Percentiles rank a stretch among this genome's conserved stretches.
phyloP scores from a whole-genome alignment of 1,140 invertebrate genomes.

The Cyclina sinensis region DNA sequence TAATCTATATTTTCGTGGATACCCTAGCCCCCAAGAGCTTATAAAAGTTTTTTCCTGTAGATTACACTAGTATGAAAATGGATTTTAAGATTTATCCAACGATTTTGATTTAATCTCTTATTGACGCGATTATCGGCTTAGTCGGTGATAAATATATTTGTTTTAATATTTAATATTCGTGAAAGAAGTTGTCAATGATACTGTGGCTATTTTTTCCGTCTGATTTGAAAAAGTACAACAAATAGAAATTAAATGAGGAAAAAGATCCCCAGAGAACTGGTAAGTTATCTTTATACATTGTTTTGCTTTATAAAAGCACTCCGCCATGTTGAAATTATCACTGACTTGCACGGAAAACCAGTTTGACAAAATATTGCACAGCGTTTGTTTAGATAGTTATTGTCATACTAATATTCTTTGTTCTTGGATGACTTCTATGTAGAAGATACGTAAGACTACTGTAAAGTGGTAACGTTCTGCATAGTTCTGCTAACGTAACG shows the following conservation, averaged over 20 bases:
- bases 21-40: slow-evolving; percentile 16
- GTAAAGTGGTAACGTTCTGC: no score
- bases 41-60: background rate
- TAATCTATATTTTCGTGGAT: slow-evolving; percentile 25
- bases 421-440: no score
- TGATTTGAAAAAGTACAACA: background rate
- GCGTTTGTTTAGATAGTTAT: no score
- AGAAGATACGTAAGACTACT: no score
- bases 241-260: slow-evolving; percentile 3
- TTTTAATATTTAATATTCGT: background rate
- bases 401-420: no score
- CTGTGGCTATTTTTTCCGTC: background rate
- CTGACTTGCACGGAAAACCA: no score
- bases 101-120: slow-evolving; percentile 8
- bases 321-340: no score
- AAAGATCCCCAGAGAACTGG: background rate
- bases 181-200: background rate
- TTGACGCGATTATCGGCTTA: background rate
- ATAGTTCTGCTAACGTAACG: no score
- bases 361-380: no score
- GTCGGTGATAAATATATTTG: background rate
- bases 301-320: no score
- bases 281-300: background rate
- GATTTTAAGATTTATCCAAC: background rate
- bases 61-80: background rate